A percentile compares a stretch with the other conserved stretches of the same genome.
Conservation (phyloP, 2,888 invertebrate genomes). For the Tetragonisca angustula region DNA sequence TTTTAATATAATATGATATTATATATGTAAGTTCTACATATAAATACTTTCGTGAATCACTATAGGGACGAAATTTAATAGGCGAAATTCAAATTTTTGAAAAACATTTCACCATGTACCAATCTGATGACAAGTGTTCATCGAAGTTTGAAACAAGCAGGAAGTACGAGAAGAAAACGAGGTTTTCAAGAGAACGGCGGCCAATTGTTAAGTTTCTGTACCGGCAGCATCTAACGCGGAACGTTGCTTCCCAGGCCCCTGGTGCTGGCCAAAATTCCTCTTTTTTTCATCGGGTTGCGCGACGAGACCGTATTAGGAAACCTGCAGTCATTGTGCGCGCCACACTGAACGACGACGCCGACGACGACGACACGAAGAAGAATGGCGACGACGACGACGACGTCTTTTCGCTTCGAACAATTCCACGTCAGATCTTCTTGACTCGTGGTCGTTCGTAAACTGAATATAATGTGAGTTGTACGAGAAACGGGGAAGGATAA, state of each 20-base stretch:
- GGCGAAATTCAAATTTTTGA: too few relatives aligned
- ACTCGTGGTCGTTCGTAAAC: too few relatives aligned
- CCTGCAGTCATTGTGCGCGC: conserved; percentile 80
- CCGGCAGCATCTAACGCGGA: conserved; percentile 59
- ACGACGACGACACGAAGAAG: conserved; percentile 43
- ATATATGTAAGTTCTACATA: too few relatives aligned
- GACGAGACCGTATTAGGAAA: conserved; percentile 80
- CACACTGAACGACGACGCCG: conserved; percentile 68
- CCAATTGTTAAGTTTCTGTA: conserved; percentile 65
- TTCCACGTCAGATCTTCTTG: neutral
- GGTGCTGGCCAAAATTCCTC: conserved; percentile 78
- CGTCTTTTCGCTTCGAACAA: conserved; percentile 22
- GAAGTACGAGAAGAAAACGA: too few relatives aligned
- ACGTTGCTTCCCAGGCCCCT: conserved; percentile 67
- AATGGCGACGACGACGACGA: conserved; percentile 58
- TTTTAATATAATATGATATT: too few relatives aligned
- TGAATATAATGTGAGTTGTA: neutral
- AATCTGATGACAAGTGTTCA: too few relatives aligned
- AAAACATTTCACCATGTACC: too few relatives aligned
- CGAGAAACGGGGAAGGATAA: neutral
- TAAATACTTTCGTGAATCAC: too few relatives aligned
- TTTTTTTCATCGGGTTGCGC: conserved; percentile 71
- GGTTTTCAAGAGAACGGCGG: neutral
- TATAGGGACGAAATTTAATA: too few relatives aligned
- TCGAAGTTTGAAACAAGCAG: too few relatives aligned